phyloP scores from a whole-genome alignment of 2,888 invertebrate species.

The Mantis religiosa region DNA sequence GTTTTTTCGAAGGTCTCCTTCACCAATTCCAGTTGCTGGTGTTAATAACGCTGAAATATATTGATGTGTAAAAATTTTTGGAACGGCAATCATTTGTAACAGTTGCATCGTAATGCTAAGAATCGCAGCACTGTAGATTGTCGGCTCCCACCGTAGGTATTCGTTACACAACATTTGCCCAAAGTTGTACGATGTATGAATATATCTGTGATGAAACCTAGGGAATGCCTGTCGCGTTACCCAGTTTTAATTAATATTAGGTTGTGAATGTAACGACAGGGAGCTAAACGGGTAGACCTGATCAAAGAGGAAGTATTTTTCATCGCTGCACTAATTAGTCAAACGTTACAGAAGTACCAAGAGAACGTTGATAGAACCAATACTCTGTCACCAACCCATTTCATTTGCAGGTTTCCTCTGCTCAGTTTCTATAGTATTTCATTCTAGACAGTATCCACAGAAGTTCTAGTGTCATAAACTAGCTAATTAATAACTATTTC shows the following conservation, averaged over 20 bases:
- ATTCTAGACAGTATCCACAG: not conserved
- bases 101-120: too few relatives aligned
- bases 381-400: not conserved
- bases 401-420: not conserved
- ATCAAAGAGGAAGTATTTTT: not conserved
- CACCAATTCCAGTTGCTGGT: too few relatives aligned
- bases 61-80: too few relatives aligned
- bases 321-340: not conserved
- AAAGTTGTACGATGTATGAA: too few relatives aligned
- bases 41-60: too few relatives aligned
- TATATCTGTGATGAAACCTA: not conserved
- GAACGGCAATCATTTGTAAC: too few relatives aligned
- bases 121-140: too few relatives aligned
- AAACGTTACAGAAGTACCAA: not conserved
- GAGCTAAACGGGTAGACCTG: not conserved
- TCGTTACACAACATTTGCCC: too few relatives aligned
- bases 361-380: not conserved
- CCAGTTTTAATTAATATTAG: not conserved
- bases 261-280: not conserved
- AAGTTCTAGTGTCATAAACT: too few relatives aligned
- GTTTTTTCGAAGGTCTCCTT: too few relatives aligned
- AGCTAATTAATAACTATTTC: too few relatives aligned
- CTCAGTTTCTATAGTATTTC: not conserved
- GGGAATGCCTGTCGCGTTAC: not conserved
- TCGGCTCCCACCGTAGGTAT: too few relatives aligned